Evolutionary conservation across 2,888 invertebrate species (phyloP).

Genomic region (Agrochola litura): DNA sequence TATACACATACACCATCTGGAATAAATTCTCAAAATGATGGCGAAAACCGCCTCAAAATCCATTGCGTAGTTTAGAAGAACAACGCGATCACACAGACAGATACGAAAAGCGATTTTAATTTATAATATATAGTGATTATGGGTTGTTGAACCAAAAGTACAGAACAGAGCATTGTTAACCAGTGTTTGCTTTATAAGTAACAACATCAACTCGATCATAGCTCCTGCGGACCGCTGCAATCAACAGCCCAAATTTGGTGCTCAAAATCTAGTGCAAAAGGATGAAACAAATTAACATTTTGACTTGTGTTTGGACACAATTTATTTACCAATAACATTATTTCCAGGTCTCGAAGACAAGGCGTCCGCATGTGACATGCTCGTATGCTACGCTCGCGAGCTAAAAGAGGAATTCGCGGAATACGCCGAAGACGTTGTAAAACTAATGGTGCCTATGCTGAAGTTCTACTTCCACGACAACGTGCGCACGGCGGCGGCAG

Average conservation of each 20-base stretch:
- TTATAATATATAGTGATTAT: neutral
- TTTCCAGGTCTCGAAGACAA: constrained; percentile 96
- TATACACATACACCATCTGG: neutral
- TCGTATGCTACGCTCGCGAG: constrained; percentile 98
- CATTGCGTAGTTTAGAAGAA: neutral
- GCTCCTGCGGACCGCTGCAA: neutral
- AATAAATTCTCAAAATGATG: neutral
- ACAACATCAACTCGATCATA: neutral
- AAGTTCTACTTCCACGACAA: constrained; percentile 98
- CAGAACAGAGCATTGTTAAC: neutral
- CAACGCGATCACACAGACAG: neutral
- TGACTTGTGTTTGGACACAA: neutral
- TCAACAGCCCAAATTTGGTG: neutral
- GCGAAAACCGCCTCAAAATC: neutral
- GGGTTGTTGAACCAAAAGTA: neutral
- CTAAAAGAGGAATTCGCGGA: constrained; percentile 94
- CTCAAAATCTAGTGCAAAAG: neutral
- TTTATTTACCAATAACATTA: neutral
- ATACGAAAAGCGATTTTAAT: neutral
- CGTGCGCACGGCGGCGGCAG: constrained; percentile 97
- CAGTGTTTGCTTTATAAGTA: neutral
- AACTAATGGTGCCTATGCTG: constrained; percentile 96
- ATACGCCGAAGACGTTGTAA: constrained; percentile 93
- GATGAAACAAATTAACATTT: neutral
- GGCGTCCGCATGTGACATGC: constrained; percentile 98